Base-by-base conservation (phyloP, 2,888 invertebrate genomes). In the Tortrix viridana region DNA sequence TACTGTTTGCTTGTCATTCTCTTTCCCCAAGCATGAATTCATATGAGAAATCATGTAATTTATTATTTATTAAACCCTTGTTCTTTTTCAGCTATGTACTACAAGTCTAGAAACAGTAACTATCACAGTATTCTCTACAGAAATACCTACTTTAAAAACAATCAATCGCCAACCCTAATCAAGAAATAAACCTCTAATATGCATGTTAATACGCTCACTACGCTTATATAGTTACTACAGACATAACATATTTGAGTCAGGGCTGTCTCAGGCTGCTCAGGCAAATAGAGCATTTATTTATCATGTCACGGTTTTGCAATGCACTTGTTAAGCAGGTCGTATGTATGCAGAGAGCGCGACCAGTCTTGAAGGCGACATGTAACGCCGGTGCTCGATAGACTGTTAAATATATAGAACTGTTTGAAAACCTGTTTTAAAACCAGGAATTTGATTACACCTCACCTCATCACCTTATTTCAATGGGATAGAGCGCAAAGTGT, bases 251-350 rank as follows among this genome's bases (percentile, higher is more conserved):
- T 44, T 19, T 12, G 18, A 44, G 44, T 44, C 44, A 44, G 44
- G 44, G 44, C 44, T 44, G 44, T 41, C n/a, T 41, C 19, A 18
- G 37, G 23, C 14, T 59, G n/a, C n/a, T 41, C 19, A 18, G 32
- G 59, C 59, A 61, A 62, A 58, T 43, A 52, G 58, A 58, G 53
- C 65, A 65, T 65, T 65, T 58, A 50, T 62, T 22, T 18, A 37
- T 37, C 60, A 47, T 59, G 62, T 59, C 66, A 66, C 63, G 63
- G 44, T 41, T 50, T 62, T 26, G 62, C 62, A 62, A 63, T 50
- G 59, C 61, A 55, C 46, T 55, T 19, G 46, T 16, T 62, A 66
- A 64, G 23, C 55, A 66, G 56, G 62, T 32, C 18, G 44, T 66
- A 19, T 48, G 60, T 63, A 66, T 66, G 66, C 66, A 56, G 14